These are phyloP conservation scores for Pyxicephalus adspersus DNA, from an alignment of 2,113 vertebrate species.

Conservation along the genomic window DNA sequence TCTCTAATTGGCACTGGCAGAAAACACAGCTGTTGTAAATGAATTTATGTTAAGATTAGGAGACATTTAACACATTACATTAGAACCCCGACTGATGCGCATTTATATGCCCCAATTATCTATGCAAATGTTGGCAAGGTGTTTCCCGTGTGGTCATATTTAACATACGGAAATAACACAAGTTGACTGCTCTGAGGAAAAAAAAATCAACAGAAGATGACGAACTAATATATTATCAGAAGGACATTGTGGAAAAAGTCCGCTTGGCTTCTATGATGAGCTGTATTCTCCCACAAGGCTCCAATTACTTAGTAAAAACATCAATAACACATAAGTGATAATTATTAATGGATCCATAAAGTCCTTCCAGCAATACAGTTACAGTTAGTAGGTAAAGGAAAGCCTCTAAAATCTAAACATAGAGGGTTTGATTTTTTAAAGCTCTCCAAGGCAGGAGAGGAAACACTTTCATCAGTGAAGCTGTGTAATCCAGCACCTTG, in stretches of 20 bases:
- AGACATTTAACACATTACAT: constrained; percentile 43
- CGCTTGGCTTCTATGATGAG: too few relatives aligned
- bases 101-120: constrained; percentile 30
- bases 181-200: background rate
- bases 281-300: too few relatives aligned
- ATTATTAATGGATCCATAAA: too few relatives aligned
- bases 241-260: background rate
- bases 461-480: too few relatives aligned
- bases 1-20: constrained; percentile 48
- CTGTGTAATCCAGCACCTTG: too few relatives aligned
- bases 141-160: constrained; percentile 34
- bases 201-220: constrained; percentile 18
- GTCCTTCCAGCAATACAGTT: too few relatives aligned
- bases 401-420: too few relatives aligned
- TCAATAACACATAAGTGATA: too few relatives aligned
- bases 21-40: constrained; percentile 47
- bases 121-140: constrained; percentile 42
- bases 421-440: too few relatives aligned
- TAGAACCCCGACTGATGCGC: constrained; percentile 36
- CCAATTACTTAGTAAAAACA: too few relatives aligned
- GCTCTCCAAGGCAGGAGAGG: too few relatives aligned
- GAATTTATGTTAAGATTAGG: constrained; percentile 54
- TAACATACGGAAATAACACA: constrained; percentile 4
- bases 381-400: too few relatives aligned
- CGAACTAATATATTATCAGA: background rate